Conservation (phyloP, 2,888 invertebrate genomes). For the Chrysolina americana region DNA sequence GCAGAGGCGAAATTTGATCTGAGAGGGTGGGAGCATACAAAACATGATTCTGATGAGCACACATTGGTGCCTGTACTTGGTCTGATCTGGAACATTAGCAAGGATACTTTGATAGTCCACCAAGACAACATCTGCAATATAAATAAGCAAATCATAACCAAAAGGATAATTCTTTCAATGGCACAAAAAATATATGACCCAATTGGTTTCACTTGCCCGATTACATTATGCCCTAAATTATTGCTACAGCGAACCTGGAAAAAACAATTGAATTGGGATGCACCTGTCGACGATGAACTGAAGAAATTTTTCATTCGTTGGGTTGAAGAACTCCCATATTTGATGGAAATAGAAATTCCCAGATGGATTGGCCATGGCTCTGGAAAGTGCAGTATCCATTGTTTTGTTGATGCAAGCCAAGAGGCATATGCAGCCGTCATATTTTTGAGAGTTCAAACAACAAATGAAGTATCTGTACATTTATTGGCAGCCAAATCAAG, state of each 20-base stretch:
- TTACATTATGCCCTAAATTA: constrained; percentile 42
- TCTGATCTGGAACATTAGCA: constrained; percentile 10
- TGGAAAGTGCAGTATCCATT: not conserved
- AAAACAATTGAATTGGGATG: constrained; percentile 37
- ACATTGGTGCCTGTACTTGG: no score
- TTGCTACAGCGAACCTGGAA: constrained; percentile 52
- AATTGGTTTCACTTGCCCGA: constrained; percentile 50
- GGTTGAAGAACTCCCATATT: no score
- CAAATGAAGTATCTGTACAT: no score
- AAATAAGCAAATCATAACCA: constrained; percentile 6
- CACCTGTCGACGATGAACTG: constrained; percentile 12
- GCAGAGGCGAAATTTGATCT: constrained; percentile 35
- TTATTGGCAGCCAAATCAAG: no score
- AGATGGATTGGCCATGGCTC: not conserved
- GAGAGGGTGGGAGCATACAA: constrained; percentile 23
- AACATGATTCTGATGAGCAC: not conserved
- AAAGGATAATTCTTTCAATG: no score
- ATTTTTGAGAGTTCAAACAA: no score
- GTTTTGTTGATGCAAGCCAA: no score
- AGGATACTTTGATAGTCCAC: constrained; percentile 28
- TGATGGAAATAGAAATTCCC: constrained; percentile 9
- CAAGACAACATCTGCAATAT: not conserved
- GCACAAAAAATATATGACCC: constrained; percentile 53
- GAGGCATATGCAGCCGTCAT: no score
- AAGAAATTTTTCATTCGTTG: not conserved